Base-by-base conservation (phyloP, 2,888 invertebrate genomes). In the Apomyelois bistriatella region DNA sequence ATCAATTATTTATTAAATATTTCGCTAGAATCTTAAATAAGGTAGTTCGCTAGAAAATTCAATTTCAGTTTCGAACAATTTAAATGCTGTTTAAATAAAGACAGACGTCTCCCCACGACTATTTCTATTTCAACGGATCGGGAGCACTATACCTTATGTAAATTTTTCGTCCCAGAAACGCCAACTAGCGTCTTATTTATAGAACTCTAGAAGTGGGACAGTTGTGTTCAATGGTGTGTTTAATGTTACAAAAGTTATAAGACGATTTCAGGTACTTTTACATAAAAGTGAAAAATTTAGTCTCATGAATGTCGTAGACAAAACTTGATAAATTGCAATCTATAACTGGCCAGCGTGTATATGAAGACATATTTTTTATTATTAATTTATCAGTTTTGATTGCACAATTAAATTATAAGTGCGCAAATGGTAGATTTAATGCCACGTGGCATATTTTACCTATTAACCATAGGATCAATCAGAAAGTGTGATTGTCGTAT, bases 161-260 rank as follows among this genome's bases (percentile, higher is more conserved):
- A 48, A 48, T 48, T 48, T 36, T 48, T 48, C 48, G 48, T 36
- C 13, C 48, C 38, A 48, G 38, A 48, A 48, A 48, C 12, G 48
- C 37, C 48, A 48, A 17, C 17, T n/a, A 28, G 22, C 47, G 10
- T 37, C 48, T 48, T 48, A 48, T 48, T 48, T 48, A 37, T 48
- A 48, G 48, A 48, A 48, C 7, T 36, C n/a, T 22, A 28, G 28
- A 48, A 48, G 28, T 22, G 48, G 48, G 22, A 37, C 48, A 38
- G 36, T 48, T 9, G 37, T 9, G 48, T 28, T 48, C 37, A 38
- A 48, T 48, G 37, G 7, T 22, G 10, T 28, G 22, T 36, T n/a
- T 12, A 36, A 36, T 43, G 28, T 41, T 12, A 41, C 13, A 3
- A 13, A 13, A 7, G 32, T 38, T 38, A n/a, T 13, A 38, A 13